Base-by-base conservation (phyloP, 2,113 vertebrate species). In the Corythoichthys haematopterus region DNA sequence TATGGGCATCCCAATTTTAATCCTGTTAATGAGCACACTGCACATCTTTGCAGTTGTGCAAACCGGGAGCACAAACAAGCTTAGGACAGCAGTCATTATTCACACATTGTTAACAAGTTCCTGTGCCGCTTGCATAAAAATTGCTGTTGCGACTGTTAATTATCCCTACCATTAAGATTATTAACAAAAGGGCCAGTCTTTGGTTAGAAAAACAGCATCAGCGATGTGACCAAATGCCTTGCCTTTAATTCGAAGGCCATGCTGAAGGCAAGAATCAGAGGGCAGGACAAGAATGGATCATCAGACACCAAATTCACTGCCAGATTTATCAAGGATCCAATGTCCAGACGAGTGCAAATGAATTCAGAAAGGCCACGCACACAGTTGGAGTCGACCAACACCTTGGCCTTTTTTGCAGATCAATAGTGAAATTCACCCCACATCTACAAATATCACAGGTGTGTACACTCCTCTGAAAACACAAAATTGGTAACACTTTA, bases 321-420 rank as follows among this genome's bases (percentile, higher is more conserved):
- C 79, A 82, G 82, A 87, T 87, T 79, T 74, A 70, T 84, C 71
- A 76, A 50, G 72, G 62, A 70, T 65, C 56, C 72, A 56, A 61
- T 43, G 67, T 71, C 70, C 68, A 72, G 78, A 81, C 84, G 78
- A 65, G 37, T 43, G 38, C 59, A 45, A 64, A 70, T 51, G 80
- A 85, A 87, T 87, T 86, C 78, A 4, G 84, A 76, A 80, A 67
- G 77, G 59, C 82, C 69, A 60, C 63, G 36, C 78, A 82, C 79
- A 72, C 81, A 72, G n/a, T 28, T 5, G n/a, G 38, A 43, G 40
- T 43, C 9, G 40, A 59, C 72, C 53, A 65, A 82, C 78, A 85
- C 76, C 77, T 76, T 77, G 80, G 16, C 77, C 79, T 79, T 74
- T 43, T 66, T 71, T 53, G 57, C 72, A 80, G 81, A 86, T 88